Percentiles rank a stretch among this genome's conserved stretches.
These are phyloP conservation scores for Lagopus muta DNA, from an alignment of 2,113 vertebrate genomes.

Conservation along the genomic window DNA sequence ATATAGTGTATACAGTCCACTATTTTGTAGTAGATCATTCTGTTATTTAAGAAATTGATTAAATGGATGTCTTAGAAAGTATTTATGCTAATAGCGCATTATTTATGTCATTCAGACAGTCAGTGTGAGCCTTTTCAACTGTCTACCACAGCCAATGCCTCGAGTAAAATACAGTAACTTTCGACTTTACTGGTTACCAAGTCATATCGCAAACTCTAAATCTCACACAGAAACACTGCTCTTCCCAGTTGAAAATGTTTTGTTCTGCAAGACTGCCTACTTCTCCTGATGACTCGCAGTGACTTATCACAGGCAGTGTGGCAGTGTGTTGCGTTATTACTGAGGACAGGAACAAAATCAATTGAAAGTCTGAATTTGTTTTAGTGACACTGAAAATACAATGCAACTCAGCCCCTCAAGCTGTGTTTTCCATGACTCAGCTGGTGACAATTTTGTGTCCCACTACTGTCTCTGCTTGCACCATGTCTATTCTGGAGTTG, in stretches of 20 bases:
- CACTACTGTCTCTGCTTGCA: fast-evolving
- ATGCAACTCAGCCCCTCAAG: neutral
- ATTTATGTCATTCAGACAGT: constrained; percentile 77
- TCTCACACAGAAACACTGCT: neutral
- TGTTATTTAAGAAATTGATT: constrained; percentile 85
- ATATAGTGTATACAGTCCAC: constrained; percentile 89
- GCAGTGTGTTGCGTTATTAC: neutral
- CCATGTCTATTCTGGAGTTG: neutral
- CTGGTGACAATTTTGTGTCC: neutral
- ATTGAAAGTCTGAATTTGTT: neutral
- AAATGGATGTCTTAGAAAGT: constrained; percentile 81
- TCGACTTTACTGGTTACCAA: constrained; percentile 24
- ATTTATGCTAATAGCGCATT: constrained; percentile 80
- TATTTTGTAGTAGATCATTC: constrained; percentile 89
- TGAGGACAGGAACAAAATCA: neutral
- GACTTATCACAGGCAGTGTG: neutral
- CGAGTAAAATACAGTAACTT: constrained; percentile 74
- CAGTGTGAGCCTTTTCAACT: constrained; percentile 75
- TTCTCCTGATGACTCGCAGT: neutral
- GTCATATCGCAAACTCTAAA: neutral
- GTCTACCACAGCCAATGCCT: constrained; percentile 62
- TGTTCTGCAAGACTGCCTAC: neutral
- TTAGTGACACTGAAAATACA: neutral
- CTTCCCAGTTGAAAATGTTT: constrained; percentile 4
- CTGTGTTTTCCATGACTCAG: neutral